Evolutionary conservation across 1,140 invertebrate species (phyloP), one percentile per base, ranked within the genome.

Genomic region (Penaeus japonicus): DNA sequence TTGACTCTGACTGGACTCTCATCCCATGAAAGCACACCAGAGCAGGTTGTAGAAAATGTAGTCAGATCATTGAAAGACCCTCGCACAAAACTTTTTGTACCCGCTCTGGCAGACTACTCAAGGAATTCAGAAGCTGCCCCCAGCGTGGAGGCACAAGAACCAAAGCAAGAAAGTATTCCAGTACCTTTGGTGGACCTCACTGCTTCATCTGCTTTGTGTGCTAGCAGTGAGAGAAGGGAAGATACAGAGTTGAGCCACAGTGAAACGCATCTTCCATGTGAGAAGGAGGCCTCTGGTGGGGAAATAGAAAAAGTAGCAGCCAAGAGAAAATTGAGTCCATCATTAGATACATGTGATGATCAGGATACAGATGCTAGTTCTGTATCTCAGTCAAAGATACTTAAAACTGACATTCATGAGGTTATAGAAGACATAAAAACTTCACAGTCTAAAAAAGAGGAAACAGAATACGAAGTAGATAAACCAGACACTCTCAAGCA

Each of bases 31-130:
- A 84, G 35, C 35, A 83, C 86, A 47, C 86, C 86, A n/a, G 62
- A 88, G 47, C 86, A 88, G 65, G 47, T 88, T 53, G 86, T 88
- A 3, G 86, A 88, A 55, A 77, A 62, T 81, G 86, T 88, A 39
- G 86, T 88, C 18, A 82, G 73, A 75, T 83, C 65, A 1, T 77
- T 88, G 12, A 88, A 81, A 59, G 20, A 83, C 15, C n/a, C 65
- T 39, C 70, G 77, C 17, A 54, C 62, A 10, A 47, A 47, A 12
- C 39, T 47, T 2, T 47, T 47, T 47, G 39, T 47, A 10, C 39
- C 39, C 7, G 39, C 39, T 4, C 12, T 47, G 39, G 39, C 39
- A 47, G 5, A 47, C 39, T 47, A 10, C 39, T 47, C 39, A 47
- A 47, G 39, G 39, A 47, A 12, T 47, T 12, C 39, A 47, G 39